Conservation (phyloP, 2,797 vertebrate species). For the Sebastes matsubarae region DNA sequence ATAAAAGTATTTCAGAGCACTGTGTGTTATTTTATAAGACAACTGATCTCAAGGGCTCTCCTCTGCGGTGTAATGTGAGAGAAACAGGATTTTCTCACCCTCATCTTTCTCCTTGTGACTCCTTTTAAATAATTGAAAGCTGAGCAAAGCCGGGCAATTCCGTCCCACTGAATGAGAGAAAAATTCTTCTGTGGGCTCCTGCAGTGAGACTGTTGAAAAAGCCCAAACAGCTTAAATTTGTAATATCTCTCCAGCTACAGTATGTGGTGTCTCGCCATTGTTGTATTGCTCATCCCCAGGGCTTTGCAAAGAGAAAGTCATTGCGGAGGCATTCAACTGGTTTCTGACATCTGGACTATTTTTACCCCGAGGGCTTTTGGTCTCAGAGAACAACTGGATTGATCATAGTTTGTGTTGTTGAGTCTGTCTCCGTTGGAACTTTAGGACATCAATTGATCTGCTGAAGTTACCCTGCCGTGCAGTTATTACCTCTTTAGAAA, state of each 20-base stretch:
- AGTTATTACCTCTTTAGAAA: slow-evolving; percentile 33
- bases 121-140: slow-evolving; percentile 77
- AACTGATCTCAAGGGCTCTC: slow-evolving; percentile 64
- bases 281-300: slow-evolving; percentile 55
- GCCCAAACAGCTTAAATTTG: slow-evolving; percentile 65
- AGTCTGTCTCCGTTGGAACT: neutral
- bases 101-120: slow-evolving; percentile 60
- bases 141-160: slow-evolving; percentile 65
- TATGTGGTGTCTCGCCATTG: slow-evolving; percentile 47
- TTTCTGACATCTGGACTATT: slow-evolving; percentile 54
- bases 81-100: slow-evolving; percentile 64
- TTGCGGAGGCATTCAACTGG: slow-evolving; percentile 48
- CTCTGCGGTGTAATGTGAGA: slow-evolving; percentile 53
- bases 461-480: slow-evolving; percentile 1
- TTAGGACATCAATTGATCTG: slow-evolving; percentile 13
- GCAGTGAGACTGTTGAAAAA: slow-evolving; percentile 55
- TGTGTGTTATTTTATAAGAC: slow-evolving; percentile 64
- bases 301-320: slow-evolving; percentile 53
- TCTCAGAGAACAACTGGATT: slow-evolving; percentile 34
- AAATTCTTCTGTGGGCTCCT: slow-evolving; percentile 51
- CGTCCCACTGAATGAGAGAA: slow-evolving; percentile 47
- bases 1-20: slow-evolving; percentile 34
- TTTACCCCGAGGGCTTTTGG: slow-evolving; percentile 39
- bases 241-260: slow-evolving; percentile 54
- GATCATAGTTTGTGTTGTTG: slow-evolving; percentile 29